Base-by-base conservation (phyloP, 2,113 vertebrate species). In the Sitta europaea region DNA sequence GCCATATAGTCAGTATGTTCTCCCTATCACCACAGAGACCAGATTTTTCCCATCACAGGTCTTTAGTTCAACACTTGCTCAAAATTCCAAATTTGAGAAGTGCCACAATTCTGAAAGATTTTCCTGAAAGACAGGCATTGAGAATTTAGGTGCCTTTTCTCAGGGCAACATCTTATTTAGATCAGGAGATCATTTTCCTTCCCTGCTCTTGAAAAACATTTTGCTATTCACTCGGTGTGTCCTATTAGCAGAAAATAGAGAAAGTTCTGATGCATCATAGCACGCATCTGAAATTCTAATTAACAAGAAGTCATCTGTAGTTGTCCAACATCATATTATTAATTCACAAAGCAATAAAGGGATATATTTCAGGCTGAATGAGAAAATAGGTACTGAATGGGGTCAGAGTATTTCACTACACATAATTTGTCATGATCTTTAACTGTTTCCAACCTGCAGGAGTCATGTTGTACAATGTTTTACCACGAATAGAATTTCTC, bases 281-380 rank as follows among this genome's bases (percentile, higher is more conserved):
- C 85, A 70, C 15, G 23, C 88, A 86, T 93, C 91, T 95, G 91
- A 96, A 95, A 94, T 92, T 95, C 90, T 86, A 95, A 97, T 96
- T 96, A 95, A 87, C 91, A 87, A 93, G 86, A 92, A 96, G 92
- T 96, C 94, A 96, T 90, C 85, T 95, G 90, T 80, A 96, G 94
- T 94, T 96, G 88, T 92, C 92, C 94, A 83, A 90, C 78, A 93
- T 36, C 54, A 14, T 88, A 95, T 95, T 97, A 93, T 94, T 92
- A 96, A 94, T 94, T 96, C 88, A 94, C 92, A 95, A 83, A 86
- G 85, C 88, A 92, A 86, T 95, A 95, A 94, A 93, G 51, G 85
- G 68, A 80, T 93, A 63, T 93, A 86, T 93, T 96, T 95, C 95
- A 93, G 93, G 70, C 72, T 82, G 81, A 95, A 90, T 63, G 88